Evolutionary conservation across 1,140 invertebrate genomes (phyloP), one percentile per base, ranked within the genome.

Genomic region (Leguminivora glycinivorella): DNA sequence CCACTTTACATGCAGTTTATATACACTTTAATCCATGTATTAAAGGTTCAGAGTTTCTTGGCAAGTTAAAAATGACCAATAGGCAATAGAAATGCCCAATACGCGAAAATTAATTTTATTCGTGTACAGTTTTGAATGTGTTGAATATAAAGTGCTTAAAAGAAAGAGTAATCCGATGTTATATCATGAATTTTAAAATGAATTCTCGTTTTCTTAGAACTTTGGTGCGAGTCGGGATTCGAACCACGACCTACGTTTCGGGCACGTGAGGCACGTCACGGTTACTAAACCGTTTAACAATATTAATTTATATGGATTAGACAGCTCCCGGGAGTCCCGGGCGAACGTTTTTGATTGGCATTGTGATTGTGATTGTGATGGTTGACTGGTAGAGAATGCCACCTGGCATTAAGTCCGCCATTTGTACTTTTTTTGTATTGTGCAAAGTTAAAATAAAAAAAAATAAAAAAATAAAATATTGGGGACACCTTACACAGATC

Each of bases 101-200:
- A 1, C 47, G 47, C 47, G 19, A 52, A n/a, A 22, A 22, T 52
- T 52, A 52, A 52, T 52, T 52, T 52, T 52, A 52, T 52, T 52
- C 47, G 10, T 52, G 47, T 19, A 52, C 1, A 43, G 19, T 52
- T 52, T 22, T 52, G 47, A 52, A 52, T 52, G 47, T 47, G 4
- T 52, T 22, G 47, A 22, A 52, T 52, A 52, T 22, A 10, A 22
- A 52, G 1, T 1, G 22, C 22, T 52, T 10, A 52, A 43, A 43
- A 43, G 40, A 43, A 43, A 43, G 40, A 17, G 40, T 43, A 17
- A 43, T 43, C 1, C 14, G 1, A 2, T 43, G 14, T 43, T n/a
- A 43, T 43, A 17, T n/a, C 6, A 17, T 43, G 40, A 43, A 43
- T 43, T 43, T 43, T 43, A 43, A 43, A 43, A 43, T 6, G 5